These are phyloP conservation scores for Brachynemurus nebulosus DNA, from an alignment of 2,888 invertebrate genomes.

Conservation along the genomic window DNA sequence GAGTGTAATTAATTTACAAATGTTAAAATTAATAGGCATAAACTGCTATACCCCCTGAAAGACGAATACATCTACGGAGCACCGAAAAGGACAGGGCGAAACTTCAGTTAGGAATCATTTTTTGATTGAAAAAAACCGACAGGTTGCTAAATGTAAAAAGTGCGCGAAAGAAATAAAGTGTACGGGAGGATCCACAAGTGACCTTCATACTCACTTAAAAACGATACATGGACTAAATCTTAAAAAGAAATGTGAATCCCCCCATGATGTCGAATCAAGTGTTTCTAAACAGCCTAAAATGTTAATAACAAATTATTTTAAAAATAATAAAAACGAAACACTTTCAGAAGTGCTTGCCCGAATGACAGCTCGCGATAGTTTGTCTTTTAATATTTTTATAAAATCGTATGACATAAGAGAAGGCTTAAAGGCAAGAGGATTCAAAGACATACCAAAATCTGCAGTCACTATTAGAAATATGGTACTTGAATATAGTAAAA, in stretches of 20 bases:
- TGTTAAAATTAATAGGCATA: constrained; percentile 10
- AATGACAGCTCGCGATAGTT: constrained; percentile 18
- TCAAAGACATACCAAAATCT: neutral
- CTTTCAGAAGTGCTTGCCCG: neutral
- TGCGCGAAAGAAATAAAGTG: constrained; percentile 12
- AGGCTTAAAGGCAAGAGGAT: neutral
- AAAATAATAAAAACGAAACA: constrained; percentile 5
- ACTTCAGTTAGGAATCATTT: constrained; percentile 6
- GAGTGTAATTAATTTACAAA: constrained; percentile 11
- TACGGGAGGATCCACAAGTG: constrained; percentile 10
- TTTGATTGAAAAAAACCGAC: constrained; percentile 6
- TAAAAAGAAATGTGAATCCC: constrained; percentile 10
- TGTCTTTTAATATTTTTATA: constrained; percentile 18
- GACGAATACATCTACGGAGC: constrained; percentile 11
- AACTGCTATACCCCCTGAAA: constrained; percentile 11
- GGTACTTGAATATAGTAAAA: neutral
- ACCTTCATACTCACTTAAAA: constrained; percentile 11
- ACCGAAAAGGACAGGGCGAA: constrained; percentile 9
- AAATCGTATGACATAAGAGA: constrained; percentile 4
- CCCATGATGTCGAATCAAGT: constrained; percentile 7
- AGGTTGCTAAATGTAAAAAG: constrained; percentile 9
- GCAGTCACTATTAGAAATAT: neutral
- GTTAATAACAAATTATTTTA: constrained; percentile 12
- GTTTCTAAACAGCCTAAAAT: constrained; percentile 8
- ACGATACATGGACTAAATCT: constrained; percentile 11